Percentiles rank a stretch among this genome's conserved stretches.
Evolutionary conservation across 2,888 invertebrate genomes (phyloP).

Genomic region (Tanypteryx hageni): DNA sequence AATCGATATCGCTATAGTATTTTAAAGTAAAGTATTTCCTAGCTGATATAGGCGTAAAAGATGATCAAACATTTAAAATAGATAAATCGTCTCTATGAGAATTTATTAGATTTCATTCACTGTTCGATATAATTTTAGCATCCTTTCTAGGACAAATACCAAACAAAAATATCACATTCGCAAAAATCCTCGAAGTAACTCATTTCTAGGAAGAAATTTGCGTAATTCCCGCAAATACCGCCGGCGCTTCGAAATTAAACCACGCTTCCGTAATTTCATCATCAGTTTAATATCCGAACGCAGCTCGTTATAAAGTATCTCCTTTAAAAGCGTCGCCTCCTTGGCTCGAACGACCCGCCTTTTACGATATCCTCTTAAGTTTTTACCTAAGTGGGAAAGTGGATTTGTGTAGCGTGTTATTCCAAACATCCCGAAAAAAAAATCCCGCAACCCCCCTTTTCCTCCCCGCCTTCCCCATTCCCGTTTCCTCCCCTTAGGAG

Average conservation of each 20-base stretch:
- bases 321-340: not conserved
- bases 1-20: not conserved
- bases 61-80: not conserved
- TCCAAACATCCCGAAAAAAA: not conserved
- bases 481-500: not conserved
- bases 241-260: no score
- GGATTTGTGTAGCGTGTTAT: not conserved
- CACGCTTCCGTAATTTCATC: no score
- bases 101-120: no score
- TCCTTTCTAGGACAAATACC: no score
- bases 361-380: not conserved
- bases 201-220: no score
- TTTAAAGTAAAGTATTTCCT: not conserved
- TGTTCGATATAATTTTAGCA: no score
- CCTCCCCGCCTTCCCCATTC: not conserved
- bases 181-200: no score
- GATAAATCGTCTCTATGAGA: not conserved
- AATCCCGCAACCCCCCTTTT: not conserved
- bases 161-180: no score
- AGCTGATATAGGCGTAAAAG: not conserved
- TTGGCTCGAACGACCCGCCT: not conserved
- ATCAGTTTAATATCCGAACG: not conserved
- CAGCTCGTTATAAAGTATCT: not conserved
- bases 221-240: no score
- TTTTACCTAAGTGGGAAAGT: constrained; percentile 1